Percentiles rank a stretch among this genome's conserved stretches.
phyloP scores from a whole-genome alignment of 2,888 invertebrate genomes.

The Gnatocerus cornutus region DNA sequence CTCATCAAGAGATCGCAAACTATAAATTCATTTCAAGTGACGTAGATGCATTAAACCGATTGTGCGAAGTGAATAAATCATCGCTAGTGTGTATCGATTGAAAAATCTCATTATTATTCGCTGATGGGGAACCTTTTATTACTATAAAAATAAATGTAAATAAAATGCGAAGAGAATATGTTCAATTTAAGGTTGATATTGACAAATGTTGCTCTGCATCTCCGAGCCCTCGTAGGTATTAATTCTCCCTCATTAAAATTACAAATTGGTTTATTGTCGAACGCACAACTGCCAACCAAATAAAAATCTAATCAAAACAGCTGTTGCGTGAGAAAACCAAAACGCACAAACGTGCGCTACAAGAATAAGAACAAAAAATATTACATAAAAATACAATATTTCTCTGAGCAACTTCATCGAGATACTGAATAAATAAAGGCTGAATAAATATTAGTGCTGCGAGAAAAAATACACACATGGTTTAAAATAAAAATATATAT shows the following conservation, averaged over 20 bases:
- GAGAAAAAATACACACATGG: constrained; percentile 65
- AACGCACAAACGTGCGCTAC: not conserved
- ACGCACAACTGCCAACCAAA: not conserved
- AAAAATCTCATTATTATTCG: constrained; percentile 57
- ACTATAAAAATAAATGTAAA: constrained; percentile 52
- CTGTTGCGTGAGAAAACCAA: constrained; percentile 1
- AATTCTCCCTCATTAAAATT: constrained; percentile 53
- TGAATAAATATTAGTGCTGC: constrained; percentile 66
- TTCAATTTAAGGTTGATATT: constrained; percentile 54
- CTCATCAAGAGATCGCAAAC: constrained; percentile 56
- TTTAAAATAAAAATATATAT: constrained; percentile 69
- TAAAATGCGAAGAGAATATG: constrained; percentile 42
- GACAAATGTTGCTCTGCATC: constrained; percentile 48
- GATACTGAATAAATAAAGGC: constrained; percentile 66
- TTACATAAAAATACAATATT: constrained; percentile 50
- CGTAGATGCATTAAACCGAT: constrained; percentile 59
- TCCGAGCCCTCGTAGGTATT: constrained; percentile 33
- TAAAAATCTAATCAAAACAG: constrained; percentile 1
- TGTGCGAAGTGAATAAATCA: constrained; percentile 60
- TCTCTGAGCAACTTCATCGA: constrained; percentile 53
- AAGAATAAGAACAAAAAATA: constrained; percentile 37
- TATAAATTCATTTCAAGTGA: constrained; percentile 60
- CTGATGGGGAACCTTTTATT: constrained; percentile 56
- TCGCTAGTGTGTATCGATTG: constrained; percentile 57
- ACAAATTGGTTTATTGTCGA: constrained; percentile 51